These are phyloP conservation scores for Pluvianellus socialis DNA, from an alignment of 2,113 vertebrate species.

Conservation along the genomic window DNA sequence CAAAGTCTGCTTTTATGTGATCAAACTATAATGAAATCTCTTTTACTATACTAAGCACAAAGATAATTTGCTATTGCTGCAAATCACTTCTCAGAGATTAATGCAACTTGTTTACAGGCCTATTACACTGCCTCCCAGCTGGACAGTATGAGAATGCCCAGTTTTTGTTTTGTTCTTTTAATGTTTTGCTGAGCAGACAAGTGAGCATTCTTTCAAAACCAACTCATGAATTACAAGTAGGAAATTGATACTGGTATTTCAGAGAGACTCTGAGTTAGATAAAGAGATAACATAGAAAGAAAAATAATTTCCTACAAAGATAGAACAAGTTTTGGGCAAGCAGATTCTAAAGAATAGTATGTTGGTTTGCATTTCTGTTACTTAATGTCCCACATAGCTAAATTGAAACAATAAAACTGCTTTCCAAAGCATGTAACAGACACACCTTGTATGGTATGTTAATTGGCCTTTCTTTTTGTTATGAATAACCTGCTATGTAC, in stretches of 20 bases:
- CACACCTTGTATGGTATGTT: background rate
- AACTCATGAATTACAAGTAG: constrained; percentile 10
- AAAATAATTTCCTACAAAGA: background rate
- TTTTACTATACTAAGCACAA: background rate
- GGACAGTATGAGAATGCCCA: constrained; percentile 43
- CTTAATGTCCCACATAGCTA: background rate
- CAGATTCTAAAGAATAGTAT: background rate
- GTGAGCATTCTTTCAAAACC: constrained; percentile 56
- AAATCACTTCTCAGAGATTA: constrained; percentile 48
- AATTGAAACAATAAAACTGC: background rate
- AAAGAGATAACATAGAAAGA: background rate
- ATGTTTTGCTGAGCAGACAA: constrained; percentile 55
- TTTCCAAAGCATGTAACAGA: background rate
- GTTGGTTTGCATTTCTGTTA: background rate
- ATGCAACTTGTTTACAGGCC: constrained; percentile 52
- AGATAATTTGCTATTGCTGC: constrained; percentile 26
- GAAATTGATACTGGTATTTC: background rate
- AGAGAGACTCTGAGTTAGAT: background rate
- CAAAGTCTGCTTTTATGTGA: background rate
- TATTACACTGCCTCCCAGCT: constrained; percentile 42
- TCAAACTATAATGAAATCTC: background rate
- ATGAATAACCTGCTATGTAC: background rate
- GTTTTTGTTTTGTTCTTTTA: constrained; percentile 50
- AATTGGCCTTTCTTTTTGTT: background rate
- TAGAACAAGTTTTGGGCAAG: background rate